Conservation (phyloP, 2,888 invertebrate species). For the Orchesella flavescens region DNA sequence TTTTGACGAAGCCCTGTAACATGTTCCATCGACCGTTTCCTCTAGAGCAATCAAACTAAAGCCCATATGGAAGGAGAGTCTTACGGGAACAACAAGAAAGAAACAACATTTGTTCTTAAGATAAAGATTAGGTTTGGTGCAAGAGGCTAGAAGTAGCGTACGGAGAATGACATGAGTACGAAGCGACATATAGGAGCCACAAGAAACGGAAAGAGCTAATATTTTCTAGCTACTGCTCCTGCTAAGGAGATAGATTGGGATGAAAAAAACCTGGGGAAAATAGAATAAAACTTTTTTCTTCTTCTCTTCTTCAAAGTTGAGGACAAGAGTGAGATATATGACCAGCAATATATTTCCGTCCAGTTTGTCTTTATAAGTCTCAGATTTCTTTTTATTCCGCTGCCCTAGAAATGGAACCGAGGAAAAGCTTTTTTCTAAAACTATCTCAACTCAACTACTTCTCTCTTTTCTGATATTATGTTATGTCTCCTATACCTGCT, state of each 20-base stretch:
- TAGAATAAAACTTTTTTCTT: slow-evolving; percentile 57
- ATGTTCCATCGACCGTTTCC: slow-evolving; percentile 47
- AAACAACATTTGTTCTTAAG: neutral
- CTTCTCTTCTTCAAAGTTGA: slow-evolving; percentile 54
- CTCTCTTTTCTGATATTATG: neutral
- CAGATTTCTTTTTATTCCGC: slow-evolving; percentile 48
- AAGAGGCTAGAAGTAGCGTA: neutral
- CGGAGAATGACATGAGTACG: slow-evolving; percentile 7
- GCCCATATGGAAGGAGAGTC: neutral
- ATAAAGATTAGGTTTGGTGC: neutral
- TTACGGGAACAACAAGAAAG: neutral
- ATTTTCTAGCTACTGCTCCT: slow-evolving; percentile 20
- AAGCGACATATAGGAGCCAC: slow-evolving; percentile 41
- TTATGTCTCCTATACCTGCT: neutral
- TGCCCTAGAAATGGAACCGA: slow-evolving; percentile 39
- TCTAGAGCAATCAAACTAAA: slow-evolving; percentile 22
- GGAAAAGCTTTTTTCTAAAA: neutral
- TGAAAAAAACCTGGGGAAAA: slow-evolving; percentile 49
- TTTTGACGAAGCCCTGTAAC: neutral
- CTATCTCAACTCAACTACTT: neutral
- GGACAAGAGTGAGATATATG: slow-evolving; percentile 67
- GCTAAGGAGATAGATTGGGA: slow-evolving; percentile 38
- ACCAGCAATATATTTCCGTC: slow-evolving; percentile 67
- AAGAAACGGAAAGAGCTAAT: slow-evolving; percentile 46
- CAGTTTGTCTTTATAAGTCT: slow-evolving; percentile 62